A percentile compares a stretch with the other conserved stretches of the same genome.
phyloP scores from a whole-genome alignment of 2,797 vertebrate genomes.

The Smutsia temminckii region DNA sequence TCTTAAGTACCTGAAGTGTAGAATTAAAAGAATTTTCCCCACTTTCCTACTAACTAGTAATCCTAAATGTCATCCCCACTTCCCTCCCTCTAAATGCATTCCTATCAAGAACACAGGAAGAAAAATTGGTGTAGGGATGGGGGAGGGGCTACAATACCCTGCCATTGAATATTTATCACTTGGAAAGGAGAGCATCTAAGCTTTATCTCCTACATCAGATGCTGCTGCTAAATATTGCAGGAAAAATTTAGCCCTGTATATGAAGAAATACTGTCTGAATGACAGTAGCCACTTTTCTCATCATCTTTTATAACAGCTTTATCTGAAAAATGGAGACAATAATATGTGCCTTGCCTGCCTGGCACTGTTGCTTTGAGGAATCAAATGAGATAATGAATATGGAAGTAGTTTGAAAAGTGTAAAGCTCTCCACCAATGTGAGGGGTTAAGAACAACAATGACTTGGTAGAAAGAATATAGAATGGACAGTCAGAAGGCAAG shows the following conservation, averaged over 20 bases:
- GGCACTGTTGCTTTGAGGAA: neutral
- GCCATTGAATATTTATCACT: neutral
- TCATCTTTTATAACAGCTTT: slow-evolving; percentile 67
- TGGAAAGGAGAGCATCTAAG: neutral
- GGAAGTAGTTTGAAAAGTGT: slow-evolving; percentile 35
- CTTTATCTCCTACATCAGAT: neutral
- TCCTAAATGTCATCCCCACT: neutral
- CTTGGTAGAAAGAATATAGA: neutral
- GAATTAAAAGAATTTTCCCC: neutral
- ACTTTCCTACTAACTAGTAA: neutral
- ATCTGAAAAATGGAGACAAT: slow-evolving; percentile 59
- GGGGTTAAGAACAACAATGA: neutral
- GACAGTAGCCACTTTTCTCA: slow-evolving; percentile 62
- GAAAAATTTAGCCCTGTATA: neutral
- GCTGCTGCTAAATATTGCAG: slow-evolving; percentile 47
- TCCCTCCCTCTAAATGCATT: neutral
- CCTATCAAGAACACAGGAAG: neutral
- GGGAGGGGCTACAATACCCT: neutral
- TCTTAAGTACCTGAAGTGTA: neutral
- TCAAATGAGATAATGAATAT: slow-evolving; percentile 56
- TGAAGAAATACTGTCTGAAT: slow-evolving; percentile 42
- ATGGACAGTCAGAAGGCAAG: neutral
- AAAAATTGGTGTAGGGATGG: neutral
- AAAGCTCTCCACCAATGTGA: slow-evolving; percentile 23
- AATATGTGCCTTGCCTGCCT: neutral